Conservation (phyloP, 2,888 invertebrate genomes). For the Seira ritae region DNA sequence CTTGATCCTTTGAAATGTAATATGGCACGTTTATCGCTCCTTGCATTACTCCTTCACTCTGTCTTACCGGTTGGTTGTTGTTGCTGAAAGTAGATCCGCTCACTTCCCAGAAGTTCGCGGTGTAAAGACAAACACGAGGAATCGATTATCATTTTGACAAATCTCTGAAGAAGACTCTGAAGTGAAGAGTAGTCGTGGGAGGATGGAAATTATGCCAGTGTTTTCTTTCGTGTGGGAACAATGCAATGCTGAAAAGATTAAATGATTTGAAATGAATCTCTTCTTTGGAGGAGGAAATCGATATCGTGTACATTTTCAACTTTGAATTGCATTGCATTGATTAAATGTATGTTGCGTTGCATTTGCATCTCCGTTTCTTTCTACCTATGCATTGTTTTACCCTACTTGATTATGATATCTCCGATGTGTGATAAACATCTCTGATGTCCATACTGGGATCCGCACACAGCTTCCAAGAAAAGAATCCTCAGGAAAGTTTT, state of each 20-base stretch:
- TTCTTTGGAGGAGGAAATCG: background rate
- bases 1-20: conserved; percentile 33
- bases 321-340: too few species aligned
- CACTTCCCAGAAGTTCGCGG: too few species aligned
- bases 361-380: background rate
- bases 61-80: background rate
- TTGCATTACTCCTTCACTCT: conserved; percentile 27
- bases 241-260: too few species aligned
- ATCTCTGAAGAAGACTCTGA: background rate
- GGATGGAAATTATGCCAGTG: background rate
- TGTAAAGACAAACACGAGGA: too few species aligned
- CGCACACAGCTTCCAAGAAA: background rate
- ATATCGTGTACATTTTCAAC: background rate
- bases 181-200: background rate
- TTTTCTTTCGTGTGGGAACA: background rate
- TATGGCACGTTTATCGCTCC: conserved; percentile 23
- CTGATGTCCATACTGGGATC: background rate
- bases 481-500: background rate
- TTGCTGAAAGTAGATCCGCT: background rate
- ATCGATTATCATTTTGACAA: background rate
- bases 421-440: background rate
- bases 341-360: too few species aligned
- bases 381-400: background rate
- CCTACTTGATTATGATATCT: conserved; percentile 7
- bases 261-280: too few species aligned